Conservation (phyloP, 2,888 invertebrate genomes). For the Gortyna flavago region DNA sequence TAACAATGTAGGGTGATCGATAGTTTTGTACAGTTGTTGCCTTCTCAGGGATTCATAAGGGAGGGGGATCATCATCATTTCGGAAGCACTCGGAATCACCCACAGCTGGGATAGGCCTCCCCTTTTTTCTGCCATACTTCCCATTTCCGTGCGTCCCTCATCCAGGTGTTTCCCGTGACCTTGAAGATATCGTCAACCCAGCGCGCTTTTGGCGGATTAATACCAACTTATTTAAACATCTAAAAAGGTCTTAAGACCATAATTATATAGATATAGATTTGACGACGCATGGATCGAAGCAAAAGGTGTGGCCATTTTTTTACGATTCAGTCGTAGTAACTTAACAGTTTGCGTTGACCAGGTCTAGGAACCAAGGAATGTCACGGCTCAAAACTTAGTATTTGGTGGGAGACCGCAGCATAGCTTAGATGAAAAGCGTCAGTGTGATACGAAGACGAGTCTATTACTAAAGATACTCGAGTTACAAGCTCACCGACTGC, state of each 20-base stretch:
- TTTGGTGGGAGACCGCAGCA: background rate
- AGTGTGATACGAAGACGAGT: background rate
- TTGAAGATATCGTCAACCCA: background rate
- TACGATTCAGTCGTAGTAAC: background rate
- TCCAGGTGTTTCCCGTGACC: background rate
- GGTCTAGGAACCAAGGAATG: background rate
- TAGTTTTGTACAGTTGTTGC: background rate
- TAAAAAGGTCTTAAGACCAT: no score
- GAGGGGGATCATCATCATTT: background rate
- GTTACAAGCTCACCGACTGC: slow-evolving; percentile 93
- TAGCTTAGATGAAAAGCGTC: background rate
- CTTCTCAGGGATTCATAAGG: background rate
- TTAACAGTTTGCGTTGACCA: background rate
- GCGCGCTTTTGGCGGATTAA: background rate
- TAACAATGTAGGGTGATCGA: background rate
- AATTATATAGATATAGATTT: no score
- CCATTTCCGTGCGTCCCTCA: background rate
- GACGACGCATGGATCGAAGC: background rate
- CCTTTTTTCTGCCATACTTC: background rate
- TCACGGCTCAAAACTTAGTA: background rate
- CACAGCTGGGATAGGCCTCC: background rate
- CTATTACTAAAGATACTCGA: background rate
- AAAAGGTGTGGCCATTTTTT: background rate
- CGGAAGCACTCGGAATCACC: background rate
- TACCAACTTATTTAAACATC: background rate